Percentiles rank a stretch among this genome's conserved stretches.
Evolutionary conservation across 2,888 invertebrate species (phyloP).

Genomic region (Lepidonotus clava): DNA sequence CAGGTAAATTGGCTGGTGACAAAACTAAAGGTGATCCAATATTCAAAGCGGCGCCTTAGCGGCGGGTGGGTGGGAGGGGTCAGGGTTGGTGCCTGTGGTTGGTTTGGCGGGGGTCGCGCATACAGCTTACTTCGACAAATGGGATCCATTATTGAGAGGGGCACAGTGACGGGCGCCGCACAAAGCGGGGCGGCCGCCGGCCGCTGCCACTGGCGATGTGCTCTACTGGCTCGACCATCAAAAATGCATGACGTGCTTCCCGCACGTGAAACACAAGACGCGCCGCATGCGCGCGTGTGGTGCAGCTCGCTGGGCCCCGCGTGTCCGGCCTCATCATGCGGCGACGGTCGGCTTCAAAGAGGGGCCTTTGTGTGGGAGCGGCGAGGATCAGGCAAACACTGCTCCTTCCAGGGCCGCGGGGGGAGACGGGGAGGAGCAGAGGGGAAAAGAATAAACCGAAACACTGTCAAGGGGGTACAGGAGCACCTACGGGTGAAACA

Average conservation of each 20-base stretch:
- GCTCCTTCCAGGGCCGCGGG: neutral
- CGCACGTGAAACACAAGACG: constrained; percentile 39
- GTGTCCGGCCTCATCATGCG: constrained; percentile 21
- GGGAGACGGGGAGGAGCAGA: too few relatives aligned
- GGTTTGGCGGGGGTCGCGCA: neutral
- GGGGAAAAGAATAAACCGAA: too few relatives aligned
- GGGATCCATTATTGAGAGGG: constrained; percentile 28
- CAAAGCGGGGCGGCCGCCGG: neutral
- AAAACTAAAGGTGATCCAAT: constrained; percentile 40
- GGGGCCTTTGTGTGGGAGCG: constrained; percentile 14
- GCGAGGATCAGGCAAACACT: constrained; percentile 15
- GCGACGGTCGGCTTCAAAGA: constrained; percentile 9
- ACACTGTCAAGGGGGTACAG: too few relatives aligned
- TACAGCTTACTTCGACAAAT: constrained; percentile 30
- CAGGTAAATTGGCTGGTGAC: constrained; percentile 32
- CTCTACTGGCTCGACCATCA: constrained; percentile 8
- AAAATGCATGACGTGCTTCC: constrained; percentile 46
- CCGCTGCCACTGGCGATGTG: constrained; percentile 19
- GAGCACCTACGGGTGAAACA: too few relatives aligned
- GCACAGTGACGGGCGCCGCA: neutral
- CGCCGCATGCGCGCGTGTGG: constrained; percentile 1
- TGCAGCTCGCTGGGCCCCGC: neutral
- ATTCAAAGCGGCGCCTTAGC: constrained; percentile 24
- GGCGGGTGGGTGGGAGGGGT: neutral
- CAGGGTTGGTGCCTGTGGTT: neutral